Evolutionary conservation across 2,797 vertebrate genomes (phyloP).

Genomic region (Sebastiscus albofasciatus): DNA sequence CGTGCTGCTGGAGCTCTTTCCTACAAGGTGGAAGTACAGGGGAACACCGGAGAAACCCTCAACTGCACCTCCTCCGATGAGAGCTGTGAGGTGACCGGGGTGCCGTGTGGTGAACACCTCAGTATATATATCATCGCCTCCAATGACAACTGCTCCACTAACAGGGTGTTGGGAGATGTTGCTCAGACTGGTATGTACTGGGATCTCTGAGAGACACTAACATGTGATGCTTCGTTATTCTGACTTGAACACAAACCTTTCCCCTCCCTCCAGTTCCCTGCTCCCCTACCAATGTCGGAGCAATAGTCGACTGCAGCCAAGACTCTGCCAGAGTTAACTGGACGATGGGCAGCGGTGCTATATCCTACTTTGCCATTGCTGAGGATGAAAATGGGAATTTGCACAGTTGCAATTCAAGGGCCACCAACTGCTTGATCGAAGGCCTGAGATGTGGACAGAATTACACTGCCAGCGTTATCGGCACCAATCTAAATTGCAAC

Average conservation of each 20-base stretch:
- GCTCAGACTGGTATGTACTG: slow-evolving; percentile 77
- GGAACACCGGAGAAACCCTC: slow-evolving; percentile 74
- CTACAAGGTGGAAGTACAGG: slow-evolving; percentile 74
- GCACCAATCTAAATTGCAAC: slow-evolving; percentile 77
- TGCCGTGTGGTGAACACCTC: slow-evolving; percentile 83
- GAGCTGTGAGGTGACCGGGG: slow-evolving; percentile 69
- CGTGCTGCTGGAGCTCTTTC: slow-evolving; percentile 71
- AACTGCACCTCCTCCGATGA: slow-evolving; percentile 76
- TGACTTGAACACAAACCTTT: background rate
- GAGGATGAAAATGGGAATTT: slow-evolving; percentile 51
- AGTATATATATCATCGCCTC: slow-evolving; percentile 79
- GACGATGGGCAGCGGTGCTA: slow-evolving; percentile 46
- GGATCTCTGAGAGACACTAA: background rate
- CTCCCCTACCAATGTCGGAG: slow-evolving; percentile 63
- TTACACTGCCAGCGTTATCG: slow-evolving; percentile 70
- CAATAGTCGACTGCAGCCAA: slow-evolving; percentile 64
- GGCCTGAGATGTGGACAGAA: slow-evolving; percentile 76
- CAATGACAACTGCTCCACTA: slow-evolving; percentile 76
- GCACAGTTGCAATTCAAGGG: slow-evolving; percentile 54
- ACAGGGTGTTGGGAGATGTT: slow-evolving; percentile 65
- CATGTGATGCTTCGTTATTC: background rate
- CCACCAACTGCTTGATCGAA: slow-evolving; percentile 62
- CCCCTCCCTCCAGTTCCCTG: slow-evolving; percentile 78
- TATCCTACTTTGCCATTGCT: slow-evolving; percentile 69
- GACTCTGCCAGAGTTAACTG: slow-evolving; percentile 74